phyloP scores from a whole-genome alignment of 2,797 vertebrate species.

The Sylvilagus floridanus region DNA sequence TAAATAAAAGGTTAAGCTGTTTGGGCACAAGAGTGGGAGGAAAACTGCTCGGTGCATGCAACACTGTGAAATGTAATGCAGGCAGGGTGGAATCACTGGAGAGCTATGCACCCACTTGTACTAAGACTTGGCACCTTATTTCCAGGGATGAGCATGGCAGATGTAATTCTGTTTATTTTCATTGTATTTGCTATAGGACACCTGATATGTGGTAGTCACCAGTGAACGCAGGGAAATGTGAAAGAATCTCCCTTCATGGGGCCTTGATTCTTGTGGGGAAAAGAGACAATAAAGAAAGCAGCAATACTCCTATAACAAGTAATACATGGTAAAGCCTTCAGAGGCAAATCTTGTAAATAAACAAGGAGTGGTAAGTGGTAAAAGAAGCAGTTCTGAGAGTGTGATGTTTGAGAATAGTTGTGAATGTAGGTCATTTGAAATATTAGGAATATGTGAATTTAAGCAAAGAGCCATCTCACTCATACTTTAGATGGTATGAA shows the following conservation, averaged over 20 bases:
- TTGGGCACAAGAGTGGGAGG: conserved; percentile 64
- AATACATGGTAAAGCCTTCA: too few relatives aligned
- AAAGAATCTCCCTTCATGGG: neutral
- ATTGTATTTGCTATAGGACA: neutral
- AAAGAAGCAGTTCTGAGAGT: neutral
- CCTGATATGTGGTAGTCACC: neutral
- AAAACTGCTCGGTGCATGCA: conserved; percentile 22
- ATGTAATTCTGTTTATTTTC: conserved; percentile 19
- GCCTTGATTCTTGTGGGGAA: neutral
- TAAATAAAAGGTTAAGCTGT: conserved; percentile 81
- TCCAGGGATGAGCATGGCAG: neutral
- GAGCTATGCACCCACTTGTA: conserved; percentile 16
- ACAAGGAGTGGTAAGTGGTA: neutral
- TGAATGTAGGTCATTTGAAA: conserved; percentile 17
- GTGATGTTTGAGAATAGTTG: neutral
- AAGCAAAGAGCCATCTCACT: neutral
- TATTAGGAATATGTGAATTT: neutral
- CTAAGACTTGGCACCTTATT: neutral
- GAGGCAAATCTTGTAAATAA: neutral
- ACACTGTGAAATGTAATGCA: conserved; percentile 32
- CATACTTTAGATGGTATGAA: neutral
- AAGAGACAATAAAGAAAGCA: neutral
- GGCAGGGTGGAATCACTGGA: conserved; percentile 52
- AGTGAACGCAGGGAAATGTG: neutral
- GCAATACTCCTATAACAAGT: neutral